phyloP scores from a whole-genome alignment of 1,140 invertebrate genomes.

The Coptotermes formosanus region DNA sequence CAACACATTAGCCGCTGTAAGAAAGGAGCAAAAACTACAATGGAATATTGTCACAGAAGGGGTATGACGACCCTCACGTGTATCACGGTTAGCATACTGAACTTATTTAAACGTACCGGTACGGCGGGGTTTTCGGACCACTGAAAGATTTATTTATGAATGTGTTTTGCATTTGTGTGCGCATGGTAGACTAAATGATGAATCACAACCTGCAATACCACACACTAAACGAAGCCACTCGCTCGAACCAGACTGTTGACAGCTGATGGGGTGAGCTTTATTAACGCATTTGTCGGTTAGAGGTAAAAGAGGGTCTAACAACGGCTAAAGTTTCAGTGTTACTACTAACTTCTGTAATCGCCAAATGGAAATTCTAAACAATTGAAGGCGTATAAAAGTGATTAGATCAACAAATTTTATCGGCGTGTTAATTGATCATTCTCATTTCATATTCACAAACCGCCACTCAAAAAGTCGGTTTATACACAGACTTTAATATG shows the following conservation, averaged over 20 bases:
- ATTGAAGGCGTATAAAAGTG: background rate
- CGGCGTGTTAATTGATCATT: background rate
- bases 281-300: background rate
- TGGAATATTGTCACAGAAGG: too few species aligned
- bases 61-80: too few species aligned
- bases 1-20: too few species aligned
- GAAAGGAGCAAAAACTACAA: too few species aligned
- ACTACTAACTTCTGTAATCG: background rate
- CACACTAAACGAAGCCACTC: background rate
- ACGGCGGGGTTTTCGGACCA: too few species aligned
- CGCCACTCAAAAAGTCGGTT: too few species aligned
- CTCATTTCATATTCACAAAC: too few species aligned
- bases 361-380: background rate
- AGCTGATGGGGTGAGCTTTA: background rate
- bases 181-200: background rate
- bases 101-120: too few species aligned
- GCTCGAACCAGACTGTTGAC: background rate
- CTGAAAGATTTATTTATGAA: too few species aligned
- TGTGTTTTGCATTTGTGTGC: background rate
- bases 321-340: background rate
- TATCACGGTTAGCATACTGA: too few species aligned
- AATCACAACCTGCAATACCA: background rate
- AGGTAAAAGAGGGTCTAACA: background rate
- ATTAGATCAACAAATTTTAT: background rate
- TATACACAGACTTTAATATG: too few species aligned